Evolutionary conservation across 2,888 invertebrate species (phyloP).

Genomic region (Drosophila suboccidentalis): DNA sequence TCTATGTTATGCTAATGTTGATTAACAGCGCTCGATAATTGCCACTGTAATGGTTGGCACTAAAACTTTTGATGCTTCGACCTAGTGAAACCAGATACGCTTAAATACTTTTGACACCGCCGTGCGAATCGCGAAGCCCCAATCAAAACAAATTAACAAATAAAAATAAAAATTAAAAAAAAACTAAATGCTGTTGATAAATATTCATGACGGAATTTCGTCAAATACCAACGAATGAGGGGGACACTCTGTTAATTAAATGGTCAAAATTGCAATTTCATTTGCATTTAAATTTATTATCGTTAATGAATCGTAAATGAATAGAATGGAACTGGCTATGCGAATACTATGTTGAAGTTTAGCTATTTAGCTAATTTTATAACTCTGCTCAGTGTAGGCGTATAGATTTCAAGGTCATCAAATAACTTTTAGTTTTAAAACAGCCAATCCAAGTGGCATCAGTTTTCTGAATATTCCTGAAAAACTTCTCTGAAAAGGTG

Average conservation of each 20-base stretch:
- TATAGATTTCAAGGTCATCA: neutral
- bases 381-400: slow-evolving; percentile 4
- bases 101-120: slow-evolving; percentile 43
- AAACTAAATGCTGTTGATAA: slow-evolving; percentile 35
- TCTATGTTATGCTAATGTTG: slow-evolving; percentile 50
- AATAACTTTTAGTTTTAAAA: slow-evolving; percentile 1
- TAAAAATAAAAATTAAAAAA: slow-evolving; percentile 20
- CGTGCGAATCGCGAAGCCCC: slow-evolving; percentile 33
- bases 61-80: slow-evolving; percentile 44
- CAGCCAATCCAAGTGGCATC: neutral
- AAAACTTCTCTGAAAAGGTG: neutral
- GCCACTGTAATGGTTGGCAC: slow-evolving; percentile 48
- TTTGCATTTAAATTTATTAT: slow-evolving; percentile 52
- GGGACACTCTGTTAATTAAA: slow-evolving; percentile 54
- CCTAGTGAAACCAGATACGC: slow-evolving; percentile 58
- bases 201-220: slow-evolving; percentile 67
- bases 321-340: neutral
- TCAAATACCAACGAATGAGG: slow-evolving; percentile 23
- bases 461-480: neutral
- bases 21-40: slow-evolving; percentile 50
- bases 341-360: neutral
- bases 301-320: slow-evolving; percentile 1
- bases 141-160: slow-evolving; percentile 68
- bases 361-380: neutral
- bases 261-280: slow-evolving; percentile 58